A percentile compares a stretch with the other conserved stretches of the same genome.
Evolutionary conservation across 2,113 vertebrate species (phyloP).

Genomic region (Lagopus muta): DNA sequence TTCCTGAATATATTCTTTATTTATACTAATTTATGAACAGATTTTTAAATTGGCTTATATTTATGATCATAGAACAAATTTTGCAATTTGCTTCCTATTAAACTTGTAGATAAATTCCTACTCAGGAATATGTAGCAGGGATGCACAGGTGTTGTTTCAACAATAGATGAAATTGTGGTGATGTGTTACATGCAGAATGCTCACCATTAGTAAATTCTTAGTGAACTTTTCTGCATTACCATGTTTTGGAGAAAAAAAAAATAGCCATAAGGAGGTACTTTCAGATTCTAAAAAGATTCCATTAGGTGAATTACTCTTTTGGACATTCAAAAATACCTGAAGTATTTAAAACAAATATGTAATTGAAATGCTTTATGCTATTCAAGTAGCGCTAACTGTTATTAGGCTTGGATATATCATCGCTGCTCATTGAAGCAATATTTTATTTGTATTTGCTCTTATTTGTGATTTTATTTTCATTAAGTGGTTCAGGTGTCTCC

Average conservation of each 20-base stretch:
- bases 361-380: not conserved
- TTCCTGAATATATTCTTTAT: not conserved
- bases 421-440: not conserved
- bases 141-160: not conserved
- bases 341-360: conserved; percentile 18
- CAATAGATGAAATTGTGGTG: conserved; percentile 6
- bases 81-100: not conserved
- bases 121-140: not conserved
- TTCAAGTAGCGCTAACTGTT: conserved; percentile 8
- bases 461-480: conserved; percentile 45
- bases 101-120: not conserved
- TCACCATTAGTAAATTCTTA: not conserved
- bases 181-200: not conserved
- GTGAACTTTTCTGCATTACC: not conserved
- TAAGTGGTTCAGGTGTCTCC: conserved; percentile 1
- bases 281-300: not conserved
- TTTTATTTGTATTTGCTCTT: conserved; percentile 35
- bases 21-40: not conserved
- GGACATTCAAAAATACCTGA: not conserved
- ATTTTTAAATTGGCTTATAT: not conserved
- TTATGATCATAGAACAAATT: not conserved
- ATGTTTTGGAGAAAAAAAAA: not conserved
- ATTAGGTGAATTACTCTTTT: not conserved
- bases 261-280: not conserved
- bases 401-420: not conserved